Conservation (phyloP, 2,888 invertebrate species). For the Junonia oenone region DNA sequence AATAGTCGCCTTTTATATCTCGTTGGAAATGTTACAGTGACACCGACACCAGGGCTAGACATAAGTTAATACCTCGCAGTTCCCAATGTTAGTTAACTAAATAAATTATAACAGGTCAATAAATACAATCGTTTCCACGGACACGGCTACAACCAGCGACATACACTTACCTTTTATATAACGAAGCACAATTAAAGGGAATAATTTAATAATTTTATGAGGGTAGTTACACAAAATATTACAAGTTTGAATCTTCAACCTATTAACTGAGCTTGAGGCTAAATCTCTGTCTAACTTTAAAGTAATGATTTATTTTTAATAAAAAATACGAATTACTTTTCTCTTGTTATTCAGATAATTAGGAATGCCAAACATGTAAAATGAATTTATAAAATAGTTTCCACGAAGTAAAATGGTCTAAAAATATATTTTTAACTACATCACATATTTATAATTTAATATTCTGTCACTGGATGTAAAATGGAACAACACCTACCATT, state of each 20-base stretch:
- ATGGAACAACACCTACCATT: background rate
- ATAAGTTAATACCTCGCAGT: conserved; percentile 31
- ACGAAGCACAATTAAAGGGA: background rate
- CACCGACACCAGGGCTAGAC: conserved; percentile 38
- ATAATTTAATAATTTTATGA: background rate
- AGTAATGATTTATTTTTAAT: background rate
- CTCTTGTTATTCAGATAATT: too few species aligned
- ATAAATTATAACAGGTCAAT: background rate
- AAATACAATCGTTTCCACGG: background rate
- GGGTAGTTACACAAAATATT: too few species aligned
- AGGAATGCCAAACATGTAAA: background rate
- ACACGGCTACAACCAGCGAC: conserved; percentile 22
- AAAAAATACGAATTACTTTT: background rate
- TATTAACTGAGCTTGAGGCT: background rate
- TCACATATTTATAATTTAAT: background rate
- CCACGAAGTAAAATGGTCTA: background rate
- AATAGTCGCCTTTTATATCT: conserved; percentile 37
- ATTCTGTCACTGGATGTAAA: conserved; percentile 23
- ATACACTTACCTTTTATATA: background rate
- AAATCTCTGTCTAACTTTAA: background rate
- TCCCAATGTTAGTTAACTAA: conserved; percentile 45
- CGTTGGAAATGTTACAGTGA: conserved; percentile 15
- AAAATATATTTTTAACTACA: background rate
- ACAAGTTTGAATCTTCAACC: too few species aligned
- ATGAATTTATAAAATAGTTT: background rate